Evolutionary conservation across 2,113 vertebrate species (phyloP), one percentile per base, ranked within the genome.

Genomic region (Camelus bactrianus): DNA sequence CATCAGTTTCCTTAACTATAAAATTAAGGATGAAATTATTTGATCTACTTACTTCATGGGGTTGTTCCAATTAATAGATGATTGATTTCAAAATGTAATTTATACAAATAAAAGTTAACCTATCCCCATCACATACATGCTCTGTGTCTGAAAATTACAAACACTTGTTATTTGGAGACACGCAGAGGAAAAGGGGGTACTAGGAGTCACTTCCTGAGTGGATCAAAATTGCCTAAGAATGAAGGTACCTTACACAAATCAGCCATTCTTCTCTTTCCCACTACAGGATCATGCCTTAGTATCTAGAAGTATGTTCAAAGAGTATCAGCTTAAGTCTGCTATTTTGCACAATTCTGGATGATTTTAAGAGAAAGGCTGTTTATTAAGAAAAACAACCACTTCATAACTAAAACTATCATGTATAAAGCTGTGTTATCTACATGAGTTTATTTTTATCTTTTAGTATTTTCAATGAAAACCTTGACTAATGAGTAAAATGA

Each of bases 31-130:
- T 70, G 48, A 81, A 82, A 72, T 92, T 52, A 81, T 85, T 24
- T 80, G 32, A 76, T 46, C 24, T 32, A 52, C 15, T 22, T 91
- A 77, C 2, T 15, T 81, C 46, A 90, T 14, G 30, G 58, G 35
- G 70, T 13, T 90, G 22, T 76, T 72, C 5, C 28, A 80, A 94
- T 85, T 11, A 93, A 94, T 0, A 93, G 8, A 82, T 58, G 20
- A 96, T 76, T 24, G 95, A 92, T 38, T 79, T 88, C 6, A 86
- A 96, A 95, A 84, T 58, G 35, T 54, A 93, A 85, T 76, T 65
- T 64, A 70, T 28, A 94, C 75, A 72, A 80, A 83, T 73, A 52
- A 72, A 88, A 89, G 30, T 64, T 89, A 85, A 92, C 50, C 83
- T 64, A 35, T 69, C 22, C 56, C 30, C 4, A 64, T 76, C 54